These are phyloP conservation scores for Cebuella pygmaea DNA, from an alignment of 2,797 vertebrate genomes.

Conservation along the genomic window DNA sequence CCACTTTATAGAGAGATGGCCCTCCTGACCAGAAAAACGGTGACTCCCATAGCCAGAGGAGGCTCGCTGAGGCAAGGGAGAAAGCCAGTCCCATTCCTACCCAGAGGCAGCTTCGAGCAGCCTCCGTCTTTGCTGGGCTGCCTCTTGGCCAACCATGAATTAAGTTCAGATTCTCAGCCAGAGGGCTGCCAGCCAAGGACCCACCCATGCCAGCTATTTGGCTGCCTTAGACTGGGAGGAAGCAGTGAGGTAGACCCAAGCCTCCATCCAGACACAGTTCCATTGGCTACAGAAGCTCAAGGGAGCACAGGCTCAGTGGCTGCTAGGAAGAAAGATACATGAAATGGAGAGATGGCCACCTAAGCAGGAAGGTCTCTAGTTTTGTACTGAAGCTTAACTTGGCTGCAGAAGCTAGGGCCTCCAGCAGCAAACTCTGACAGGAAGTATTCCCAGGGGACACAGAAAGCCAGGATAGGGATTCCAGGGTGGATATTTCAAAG, in stretches of 20 bases:
- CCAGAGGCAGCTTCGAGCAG: background rate
- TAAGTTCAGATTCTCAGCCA: slow-evolving; percentile 42
- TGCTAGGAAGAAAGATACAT: background rate
- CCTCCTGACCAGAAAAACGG: background rate
- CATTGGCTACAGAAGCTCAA: background rate
- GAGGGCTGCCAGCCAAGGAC: background rate
- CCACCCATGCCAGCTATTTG: background rate
- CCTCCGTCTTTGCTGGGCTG: background rate
- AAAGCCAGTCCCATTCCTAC: background rate
- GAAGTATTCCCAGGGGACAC: background rate
- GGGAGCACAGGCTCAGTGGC: background rate
- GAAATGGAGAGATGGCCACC: background rate
- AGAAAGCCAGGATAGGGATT: background rate
- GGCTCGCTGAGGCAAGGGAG: background rate
- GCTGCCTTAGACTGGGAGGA: background rate
- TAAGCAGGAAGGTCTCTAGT: background rate
- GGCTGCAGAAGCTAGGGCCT: background rate
- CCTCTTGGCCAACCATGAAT: slow-evolving; percentile 41
- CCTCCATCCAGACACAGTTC: background rate
- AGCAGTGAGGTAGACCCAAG: background rate
- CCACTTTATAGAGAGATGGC: slow-evolving; percentile 45
- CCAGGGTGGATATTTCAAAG: background rate
- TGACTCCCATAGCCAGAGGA: background rate
- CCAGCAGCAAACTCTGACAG: background rate
- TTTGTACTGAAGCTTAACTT: background rate